Percentiles rank a stretch among this genome's conserved stretches.
phyloP scores from a whole-genome alignment of 2,113 vertebrate genomes.

The Galemys pyrenaicus region DNA sequence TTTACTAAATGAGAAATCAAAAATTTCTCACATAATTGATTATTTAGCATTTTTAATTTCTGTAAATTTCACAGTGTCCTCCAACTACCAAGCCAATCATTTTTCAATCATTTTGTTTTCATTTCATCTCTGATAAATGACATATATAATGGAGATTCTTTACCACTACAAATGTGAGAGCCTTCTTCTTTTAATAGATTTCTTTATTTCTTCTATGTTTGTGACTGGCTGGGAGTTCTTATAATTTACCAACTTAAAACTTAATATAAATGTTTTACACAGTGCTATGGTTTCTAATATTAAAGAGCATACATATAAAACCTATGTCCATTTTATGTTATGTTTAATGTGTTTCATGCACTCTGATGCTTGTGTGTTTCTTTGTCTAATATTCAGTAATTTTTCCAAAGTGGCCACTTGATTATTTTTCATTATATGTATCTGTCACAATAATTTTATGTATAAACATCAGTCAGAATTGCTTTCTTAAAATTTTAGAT shows the following conservation, averaged over 20 bases:
- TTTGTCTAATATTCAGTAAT: not conserved
- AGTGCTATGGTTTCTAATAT: not conserved
- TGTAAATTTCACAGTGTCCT: not conserved
- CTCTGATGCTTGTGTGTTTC: not conserved
- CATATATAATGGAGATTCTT: not conserved
- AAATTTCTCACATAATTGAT: not conserved
- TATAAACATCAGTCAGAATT: not conserved
- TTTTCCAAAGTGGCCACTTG: not conserved
- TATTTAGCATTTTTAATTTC: not conserved
- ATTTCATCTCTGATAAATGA: not conserved
- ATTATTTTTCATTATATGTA: not conserved
- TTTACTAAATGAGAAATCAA: not conserved
- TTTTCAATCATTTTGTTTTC: not conserved
- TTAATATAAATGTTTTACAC: not conserved
- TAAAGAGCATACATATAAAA: not conserved
- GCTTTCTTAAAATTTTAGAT: conserved; percentile 24
- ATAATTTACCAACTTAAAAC: not conserved
- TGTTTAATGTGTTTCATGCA: not conserved
- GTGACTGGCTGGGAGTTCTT: not conserved
- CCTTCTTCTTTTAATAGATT: not conserved
- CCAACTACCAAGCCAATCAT: not conserved
- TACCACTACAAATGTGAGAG: not conserved
- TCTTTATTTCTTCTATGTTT: not conserved
- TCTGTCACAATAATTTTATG: not conserved
- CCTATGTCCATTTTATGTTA: not conserved